phyloP scores from a whole-genome alignment of 1,140 invertebrate species.

The Melanaphis sacchari region DNA sequence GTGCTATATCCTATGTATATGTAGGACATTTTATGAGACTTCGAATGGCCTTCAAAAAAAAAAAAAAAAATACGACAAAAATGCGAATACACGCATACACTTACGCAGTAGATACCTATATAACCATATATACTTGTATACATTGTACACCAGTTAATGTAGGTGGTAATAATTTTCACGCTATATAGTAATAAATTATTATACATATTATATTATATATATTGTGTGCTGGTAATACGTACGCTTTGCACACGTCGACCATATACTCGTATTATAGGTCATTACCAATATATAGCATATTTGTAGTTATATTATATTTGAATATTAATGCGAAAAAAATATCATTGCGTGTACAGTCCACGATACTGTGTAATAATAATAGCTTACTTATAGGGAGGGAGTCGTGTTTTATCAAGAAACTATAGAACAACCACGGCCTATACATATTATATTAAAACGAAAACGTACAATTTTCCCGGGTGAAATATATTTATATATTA shows the following conservation, averaged over 20 bases:
- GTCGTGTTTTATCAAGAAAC: background rate
- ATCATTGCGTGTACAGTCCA: background rate
- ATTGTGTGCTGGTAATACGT: background rate
- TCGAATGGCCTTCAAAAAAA: background rate
- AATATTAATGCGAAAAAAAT: background rate
- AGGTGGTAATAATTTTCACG: background rate
- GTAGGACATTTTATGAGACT: slow-evolving; percentile 30
- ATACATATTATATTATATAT: background rate
- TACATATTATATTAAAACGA: background rate
- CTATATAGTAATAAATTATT: background rate
- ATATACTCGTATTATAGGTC: background rate
- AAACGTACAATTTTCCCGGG: background rate
- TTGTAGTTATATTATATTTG: slow-evolving; percentile 5
- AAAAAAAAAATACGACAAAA: slow-evolving; percentile 17
- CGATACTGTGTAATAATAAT: background rate
- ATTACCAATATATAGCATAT: background rate
- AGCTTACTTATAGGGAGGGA: background rate
- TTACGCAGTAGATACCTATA: background rate
- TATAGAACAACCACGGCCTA: background rate
- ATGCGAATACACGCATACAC: background rate
- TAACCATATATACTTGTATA: background rate
- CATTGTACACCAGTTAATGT: background rate
- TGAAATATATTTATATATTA: background rate
- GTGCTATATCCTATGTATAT: background rate
- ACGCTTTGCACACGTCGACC: background rate